phyloP scores from a whole-genome alignment of 2,113 vertebrate genomes.

The Pseudopodoces humilis region DNA sequence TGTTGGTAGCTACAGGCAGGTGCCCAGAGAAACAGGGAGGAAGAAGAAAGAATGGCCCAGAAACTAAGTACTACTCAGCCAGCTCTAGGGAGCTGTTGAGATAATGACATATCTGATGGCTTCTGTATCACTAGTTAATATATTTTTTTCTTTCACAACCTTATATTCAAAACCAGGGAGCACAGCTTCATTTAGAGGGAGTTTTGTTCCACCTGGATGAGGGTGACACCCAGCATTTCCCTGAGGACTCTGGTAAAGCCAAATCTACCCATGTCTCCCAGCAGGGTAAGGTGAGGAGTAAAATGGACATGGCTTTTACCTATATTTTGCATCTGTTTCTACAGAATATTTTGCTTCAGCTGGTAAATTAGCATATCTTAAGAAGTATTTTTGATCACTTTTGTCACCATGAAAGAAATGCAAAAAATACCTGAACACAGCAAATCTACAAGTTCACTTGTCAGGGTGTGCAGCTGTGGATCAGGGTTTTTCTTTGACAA shows the following conservation, averaged over 20 bases:
- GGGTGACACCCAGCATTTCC: background rate
- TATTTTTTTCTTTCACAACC: background rate
- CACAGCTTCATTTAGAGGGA: background rate
- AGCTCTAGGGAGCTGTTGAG: background rate
- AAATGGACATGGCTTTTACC: background rate
- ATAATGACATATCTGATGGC: background rate
- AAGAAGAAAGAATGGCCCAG: background rate
- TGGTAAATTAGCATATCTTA: background rate
- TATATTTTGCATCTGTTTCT: background rate
- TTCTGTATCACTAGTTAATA: background rate
- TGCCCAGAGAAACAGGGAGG: background rate
- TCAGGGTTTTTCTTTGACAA: background rate
- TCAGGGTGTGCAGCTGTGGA: background rate
- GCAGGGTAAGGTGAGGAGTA: background rate
- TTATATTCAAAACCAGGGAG: background rate
- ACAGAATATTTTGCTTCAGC: background rate
- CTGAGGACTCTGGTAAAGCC: background rate
- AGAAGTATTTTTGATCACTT: background rate
- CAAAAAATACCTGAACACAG: background rate
- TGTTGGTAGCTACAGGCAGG: background rate
- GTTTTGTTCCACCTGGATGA: background rate
- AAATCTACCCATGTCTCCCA: background rate
- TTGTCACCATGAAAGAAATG: background rate
- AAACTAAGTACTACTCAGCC: background rate
- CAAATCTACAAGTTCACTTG: background rate